Evolutionary conservation across 2,113 vertebrate species (phyloP).

Genomic region (Orcinus orca): DNA sequence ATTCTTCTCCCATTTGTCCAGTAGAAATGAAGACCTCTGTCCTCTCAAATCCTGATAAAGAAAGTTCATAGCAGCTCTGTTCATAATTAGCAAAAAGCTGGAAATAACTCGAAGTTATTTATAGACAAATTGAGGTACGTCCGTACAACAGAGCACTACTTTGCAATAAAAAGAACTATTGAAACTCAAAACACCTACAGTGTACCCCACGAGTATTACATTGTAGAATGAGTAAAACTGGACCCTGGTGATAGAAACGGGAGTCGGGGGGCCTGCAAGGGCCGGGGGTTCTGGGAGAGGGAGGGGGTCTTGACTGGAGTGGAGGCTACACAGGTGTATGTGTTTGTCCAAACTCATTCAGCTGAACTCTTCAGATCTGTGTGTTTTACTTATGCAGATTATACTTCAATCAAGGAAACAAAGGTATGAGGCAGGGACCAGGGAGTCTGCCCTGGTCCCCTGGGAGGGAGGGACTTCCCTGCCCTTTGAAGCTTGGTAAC

Average conservation of each 20-base stretch:
- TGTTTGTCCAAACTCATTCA: background rate
- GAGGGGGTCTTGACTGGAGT: background rate
- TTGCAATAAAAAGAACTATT: background rate
- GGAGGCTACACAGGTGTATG: background rate
- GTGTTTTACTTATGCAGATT: background rate
- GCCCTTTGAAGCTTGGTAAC: slow-evolving; percentile 14
- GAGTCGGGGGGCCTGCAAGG: accelerated
- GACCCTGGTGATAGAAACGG: background rate
- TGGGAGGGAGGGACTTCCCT: background rate
- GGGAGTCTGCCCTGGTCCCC: background rate
- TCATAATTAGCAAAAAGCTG: background rate
- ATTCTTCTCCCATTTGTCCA: background rate
- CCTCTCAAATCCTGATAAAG: background rate
- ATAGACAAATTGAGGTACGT: background rate
- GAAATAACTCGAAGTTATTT: background rate
- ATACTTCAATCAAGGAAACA: background rate
- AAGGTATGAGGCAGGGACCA: background rate
- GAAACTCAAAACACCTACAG: background rate
- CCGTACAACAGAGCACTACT: background rate
- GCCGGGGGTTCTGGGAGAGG: accelerated
- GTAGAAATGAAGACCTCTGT: background rate
- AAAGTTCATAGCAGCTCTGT: background rate
- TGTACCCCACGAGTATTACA: too few species aligned
- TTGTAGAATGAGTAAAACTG: background rate
- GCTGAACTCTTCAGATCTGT: background rate